Evolutionary conservation across 2,113 vertebrate species (phyloP), one percentile per base, ranked within the genome.

Genomic region (Acrocephalus arundinaceus): DNA sequence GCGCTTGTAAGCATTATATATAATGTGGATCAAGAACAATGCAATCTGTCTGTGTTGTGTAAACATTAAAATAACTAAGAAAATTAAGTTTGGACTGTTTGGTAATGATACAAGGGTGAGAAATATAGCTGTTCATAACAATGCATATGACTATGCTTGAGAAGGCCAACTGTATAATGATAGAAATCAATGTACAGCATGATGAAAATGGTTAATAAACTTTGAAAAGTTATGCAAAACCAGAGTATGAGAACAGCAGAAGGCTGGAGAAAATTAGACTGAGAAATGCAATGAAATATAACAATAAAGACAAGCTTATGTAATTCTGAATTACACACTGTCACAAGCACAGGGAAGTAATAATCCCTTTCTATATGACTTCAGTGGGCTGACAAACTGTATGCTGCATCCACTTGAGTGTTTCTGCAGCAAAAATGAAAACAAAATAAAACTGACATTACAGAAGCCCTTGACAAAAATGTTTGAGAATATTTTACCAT

Each of bases 221-320:
- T 93, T 89, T 28, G n/a, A 86, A 93, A 94, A 97, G 85, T 78
- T 88, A 84, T 51, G 45, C 52, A 96, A 72, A 96, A 78, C 11
- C 79, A 43, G 45, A 72, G 37, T 12, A 83, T 4, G 37, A 84
- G 65, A 92, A 66, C 25, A 95, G 72, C 90, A 94, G 83, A 92
- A 93, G 80, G 65, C 61, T 77, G 28, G n/a, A 82, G 75, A 88
- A 93, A 96, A 96, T 92, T 57, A 92, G 65, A 65, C 80, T 81
- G 80, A 91, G 90, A 90, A 93, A 95, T 76, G 80, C 54, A 85
- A 25, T 85, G 85, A 76, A 92, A 92, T 89, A 72, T 41, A 92
- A 72, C 70, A 95, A 89, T 89, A 95, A 91, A 79, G 84, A 79
- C 76, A 89, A 93, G 77, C 77, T 94, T 96, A 85, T 72, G 73